These are phyloP conservation scores for Tichodroma muraria DNA, from an alignment of 2,113 vertebrate genomes.

Conservation along the genomic window DNA sequence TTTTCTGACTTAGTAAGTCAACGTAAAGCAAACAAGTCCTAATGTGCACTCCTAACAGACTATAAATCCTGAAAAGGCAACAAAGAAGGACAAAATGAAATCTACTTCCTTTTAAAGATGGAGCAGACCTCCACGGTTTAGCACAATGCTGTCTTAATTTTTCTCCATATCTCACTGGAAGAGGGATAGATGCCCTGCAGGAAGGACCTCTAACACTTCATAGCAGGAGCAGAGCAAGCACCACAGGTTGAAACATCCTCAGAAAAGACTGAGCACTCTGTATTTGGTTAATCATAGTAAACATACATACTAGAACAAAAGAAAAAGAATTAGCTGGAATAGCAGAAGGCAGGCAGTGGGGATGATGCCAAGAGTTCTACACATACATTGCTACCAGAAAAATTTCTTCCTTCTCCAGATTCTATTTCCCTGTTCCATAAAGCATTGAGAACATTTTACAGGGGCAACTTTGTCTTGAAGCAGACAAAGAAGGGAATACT, in stretches of 20 bases:
- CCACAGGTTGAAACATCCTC: background rate
- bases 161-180: background rate
- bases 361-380: background rate
- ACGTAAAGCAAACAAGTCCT: background rate
- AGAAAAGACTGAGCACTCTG: background rate
- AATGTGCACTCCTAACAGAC: background rate
- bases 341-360: background rate
- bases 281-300: background rate
- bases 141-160: background rate
- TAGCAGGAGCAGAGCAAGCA: background rate
- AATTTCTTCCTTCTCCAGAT: background rate
- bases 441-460: background rate
- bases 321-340: background rate
- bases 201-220: background rate
- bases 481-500: background rate
- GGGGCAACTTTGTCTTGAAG: background rate
- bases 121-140: background rate
- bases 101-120: background rate
- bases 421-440: background rate
- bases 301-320: background rate
- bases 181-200: background rate
- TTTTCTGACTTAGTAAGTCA: background rate
- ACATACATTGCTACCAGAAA: background rate
- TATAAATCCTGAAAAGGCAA: background rate
- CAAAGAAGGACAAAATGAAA: background rate